Percentiles rank a stretch among this genome's conserved stretches.
These are phyloP conservation scores for Miniopterus natalensis DNA, from an alignment of 2,113 vertebrate genomes.

Conservation along the genomic window DNA sequence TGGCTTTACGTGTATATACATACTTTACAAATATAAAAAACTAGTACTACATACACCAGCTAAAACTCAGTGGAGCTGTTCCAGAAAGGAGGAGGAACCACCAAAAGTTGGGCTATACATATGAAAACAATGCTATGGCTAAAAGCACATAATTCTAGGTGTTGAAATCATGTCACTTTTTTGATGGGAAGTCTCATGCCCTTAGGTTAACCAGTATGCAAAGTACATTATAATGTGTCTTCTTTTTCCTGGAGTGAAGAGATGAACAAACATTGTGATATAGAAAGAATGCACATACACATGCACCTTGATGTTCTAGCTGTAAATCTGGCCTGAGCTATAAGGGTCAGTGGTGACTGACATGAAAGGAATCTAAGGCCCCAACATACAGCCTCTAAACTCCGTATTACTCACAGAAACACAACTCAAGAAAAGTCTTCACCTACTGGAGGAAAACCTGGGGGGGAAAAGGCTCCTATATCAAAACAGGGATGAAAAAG, in stretches of 20 bases:
- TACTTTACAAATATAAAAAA: conserved; percentile 33
- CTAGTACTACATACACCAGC: not conserved
- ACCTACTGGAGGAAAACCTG: not conserved
- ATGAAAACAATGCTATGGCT: not conserved
- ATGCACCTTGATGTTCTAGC: not conserved
- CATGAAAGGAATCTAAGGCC: not conserved
- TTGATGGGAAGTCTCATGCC: not conserved
- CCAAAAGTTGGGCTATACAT: not conserved
- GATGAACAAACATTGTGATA: not conserved
- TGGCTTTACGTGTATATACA: not conserved
- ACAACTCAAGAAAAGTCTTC: not conserved
- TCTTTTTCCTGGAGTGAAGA: not conserved
- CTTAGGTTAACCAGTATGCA: not conserved
- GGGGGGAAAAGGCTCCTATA: no score
- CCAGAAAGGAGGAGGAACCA: not conserved
- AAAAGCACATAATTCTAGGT: not conserved
- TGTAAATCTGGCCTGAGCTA: not conserved
- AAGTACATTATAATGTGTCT: not conserved
- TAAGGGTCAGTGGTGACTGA: not conserved
- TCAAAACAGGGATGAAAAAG: conserved; percentile 5
- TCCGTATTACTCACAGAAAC: conserved; percentile 4
- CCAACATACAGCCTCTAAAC: not conserved
- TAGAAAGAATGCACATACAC: not conserved
- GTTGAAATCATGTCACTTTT: conserved; percentile 1
- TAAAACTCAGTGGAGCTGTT: not conserved